Evolutionary conservation across 2,113 vertebrate species (phyloP).

Genomic region (Nothobranchius kuhntae): DNA sequence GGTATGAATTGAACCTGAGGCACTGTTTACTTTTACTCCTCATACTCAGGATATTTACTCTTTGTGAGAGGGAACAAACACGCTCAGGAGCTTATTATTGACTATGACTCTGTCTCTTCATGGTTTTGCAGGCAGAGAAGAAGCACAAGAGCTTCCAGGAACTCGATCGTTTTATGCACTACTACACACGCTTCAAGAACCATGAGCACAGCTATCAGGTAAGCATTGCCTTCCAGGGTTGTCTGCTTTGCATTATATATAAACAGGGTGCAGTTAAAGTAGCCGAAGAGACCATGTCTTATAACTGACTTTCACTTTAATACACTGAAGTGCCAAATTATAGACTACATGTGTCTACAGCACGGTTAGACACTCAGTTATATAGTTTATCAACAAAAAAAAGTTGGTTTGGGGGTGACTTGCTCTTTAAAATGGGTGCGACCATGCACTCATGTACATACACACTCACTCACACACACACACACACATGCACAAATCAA

Average conservation of each 20-base stretch:
- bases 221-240: conserved; percentile 43
- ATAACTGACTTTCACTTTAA: neutral
- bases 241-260: conserved; percentile 22
- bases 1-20: conserved; percentile 25
- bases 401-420: too few relatives aligned
- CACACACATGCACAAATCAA: too few relatives aligned
- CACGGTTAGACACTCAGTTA: too few relatives aligned
- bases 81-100: conserved; percentile 35
- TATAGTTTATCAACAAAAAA: too few relatives aligned
- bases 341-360: too few relatives aligned
- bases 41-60: conserved; percentile 9
- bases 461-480: too few relatives aligned
- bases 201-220: conserved; percentile 99
- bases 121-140: conserved; percentile 88
- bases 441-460: too few relatives aligned
- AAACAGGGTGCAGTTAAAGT: neutral
- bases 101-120: conserved; percentile 43
- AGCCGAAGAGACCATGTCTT: conserved; percentile 1
- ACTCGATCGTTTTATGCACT: conserved; percentile 99
- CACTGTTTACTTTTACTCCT: conserved; percentile 13
- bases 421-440: too few relatives aligned
- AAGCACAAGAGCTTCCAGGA: conserved; percentile 99
- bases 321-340: neutral
- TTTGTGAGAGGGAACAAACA: conserved; percentile 17
- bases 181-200: conserved; percentile 98